A percentile compares a stretch with the other conserved stretches of the same genome.
These are phyloP conservation scores for Limonius californicus DNA, from an alignment of 1,140 invertebrate genomes.

Conservation along the genomic window DNA sequence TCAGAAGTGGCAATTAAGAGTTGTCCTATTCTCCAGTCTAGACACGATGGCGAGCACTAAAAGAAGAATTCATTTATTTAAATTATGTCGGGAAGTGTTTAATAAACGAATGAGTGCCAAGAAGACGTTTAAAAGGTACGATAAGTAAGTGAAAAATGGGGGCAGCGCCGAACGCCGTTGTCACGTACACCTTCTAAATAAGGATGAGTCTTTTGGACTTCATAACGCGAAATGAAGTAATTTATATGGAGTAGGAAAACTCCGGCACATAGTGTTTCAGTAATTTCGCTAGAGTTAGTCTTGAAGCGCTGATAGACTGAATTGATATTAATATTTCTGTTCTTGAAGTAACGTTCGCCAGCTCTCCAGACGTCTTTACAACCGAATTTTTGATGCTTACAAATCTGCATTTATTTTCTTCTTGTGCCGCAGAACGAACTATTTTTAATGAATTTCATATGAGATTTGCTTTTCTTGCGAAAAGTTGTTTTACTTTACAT, in stretches of 20 bases:
- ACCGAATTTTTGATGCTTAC: background rate
- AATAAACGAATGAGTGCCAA: background rate
- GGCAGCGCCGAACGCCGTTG: constrained; percentile 1
- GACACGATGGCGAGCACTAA: background rate
- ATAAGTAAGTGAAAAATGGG: constrained; percentile 10
- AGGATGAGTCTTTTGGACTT: constrained; percentile 13
- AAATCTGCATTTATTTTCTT: background rate
- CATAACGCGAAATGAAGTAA: constrained; percentile 11
- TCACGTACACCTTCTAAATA: constrained; percentile 14
- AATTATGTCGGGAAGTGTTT: constrained; percentile 2
- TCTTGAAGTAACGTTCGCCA: too few species aligned
- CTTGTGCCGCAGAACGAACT: too few species aligned
- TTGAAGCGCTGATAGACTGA: constrained; percentile 2
- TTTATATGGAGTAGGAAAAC: constrained; percentile 2
- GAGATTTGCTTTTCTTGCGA: too few species aligned
- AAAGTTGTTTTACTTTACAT: too few species aligned
- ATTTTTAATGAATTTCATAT: too few species aligned
- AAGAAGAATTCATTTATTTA: constrained; percentile 8
- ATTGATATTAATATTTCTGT: constrained; percentile 9
- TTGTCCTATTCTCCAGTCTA: too few species aligned
- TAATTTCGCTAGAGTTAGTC: background rate
- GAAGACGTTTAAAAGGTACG: background rate
- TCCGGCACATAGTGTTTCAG: background rate
- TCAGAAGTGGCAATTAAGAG: too few species aligned
- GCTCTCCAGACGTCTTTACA: background rate